Conservation (phyloP, 2,797 vertebrate genomes). For the Dryobates pubescens region DNA sequence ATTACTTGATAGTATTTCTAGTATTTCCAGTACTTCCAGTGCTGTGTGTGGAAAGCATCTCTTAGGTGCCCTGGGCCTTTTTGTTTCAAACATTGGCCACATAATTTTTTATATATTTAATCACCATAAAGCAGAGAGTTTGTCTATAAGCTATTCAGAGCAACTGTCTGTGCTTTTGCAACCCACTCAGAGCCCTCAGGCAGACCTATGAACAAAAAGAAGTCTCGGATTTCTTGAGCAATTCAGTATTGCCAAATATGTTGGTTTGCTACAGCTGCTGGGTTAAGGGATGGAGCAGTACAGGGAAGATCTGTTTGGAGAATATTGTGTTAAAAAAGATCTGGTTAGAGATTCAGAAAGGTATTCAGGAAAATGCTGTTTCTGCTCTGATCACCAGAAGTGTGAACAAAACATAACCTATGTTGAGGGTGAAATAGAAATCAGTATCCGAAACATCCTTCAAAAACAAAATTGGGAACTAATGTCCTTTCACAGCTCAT, state of each 20-base stretch:
- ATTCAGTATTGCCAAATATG: background rate
- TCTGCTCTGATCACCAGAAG: background rate
- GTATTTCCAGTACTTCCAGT: background rate
- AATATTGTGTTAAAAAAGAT: background rate
- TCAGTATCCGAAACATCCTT: background rate
- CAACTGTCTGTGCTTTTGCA: conserved; percentile 7
- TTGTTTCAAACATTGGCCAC: background rate
- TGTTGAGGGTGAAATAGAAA: background rate
- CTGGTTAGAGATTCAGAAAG: background rate
- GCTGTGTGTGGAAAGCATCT: background rate
- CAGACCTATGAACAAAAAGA: background rate
- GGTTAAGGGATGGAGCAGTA: background rate
- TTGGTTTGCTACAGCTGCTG: background rate
- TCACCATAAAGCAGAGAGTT: background rate
- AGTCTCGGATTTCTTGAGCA: conserved; percentile 20
- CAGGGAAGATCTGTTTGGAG: background rate
- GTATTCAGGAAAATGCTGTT: background rate
- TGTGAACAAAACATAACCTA: background rate
- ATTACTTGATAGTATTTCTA: background rate
- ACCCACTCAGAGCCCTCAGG: background rate
- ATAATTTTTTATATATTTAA: background rate
- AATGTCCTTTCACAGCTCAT: background rate
- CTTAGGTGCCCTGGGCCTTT: background rate
- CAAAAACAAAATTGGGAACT: background rate
- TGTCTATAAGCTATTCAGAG: background rate